These are phyloP conservation scores for Gryllus longicercus DNA, from an alignment of 2,888 invertebrate species.

Conservation along the genomic window DNA sequence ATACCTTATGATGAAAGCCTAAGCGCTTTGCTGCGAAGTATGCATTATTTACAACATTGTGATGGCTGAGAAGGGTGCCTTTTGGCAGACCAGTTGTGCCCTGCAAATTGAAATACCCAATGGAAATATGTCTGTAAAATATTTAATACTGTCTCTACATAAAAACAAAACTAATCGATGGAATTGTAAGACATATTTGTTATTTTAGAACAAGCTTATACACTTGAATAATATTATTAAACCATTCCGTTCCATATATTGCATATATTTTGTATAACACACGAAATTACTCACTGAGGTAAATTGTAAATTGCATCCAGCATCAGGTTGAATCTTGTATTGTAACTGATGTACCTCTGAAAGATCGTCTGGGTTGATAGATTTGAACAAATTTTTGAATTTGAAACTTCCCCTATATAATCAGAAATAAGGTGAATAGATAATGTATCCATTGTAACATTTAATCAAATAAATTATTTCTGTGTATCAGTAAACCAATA, in stretches of 20 bases:
- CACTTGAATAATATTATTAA: too few species aligned
- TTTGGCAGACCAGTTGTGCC: conserved; percentile 81
- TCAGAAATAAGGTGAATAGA: conserved; percentile 18
- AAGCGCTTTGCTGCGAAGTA: conserved; percentile 57
- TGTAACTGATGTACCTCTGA: conserved; percentile 49
- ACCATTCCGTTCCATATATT: too few species aligned
- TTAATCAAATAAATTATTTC: too few species aligned
- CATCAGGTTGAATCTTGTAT: conserved; percentile 59
- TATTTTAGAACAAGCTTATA: too few species aligned
- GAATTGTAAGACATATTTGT: too few species aligned
- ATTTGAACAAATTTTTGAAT: conserved; percentile 50
- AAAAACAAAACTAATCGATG: too few species aligned
- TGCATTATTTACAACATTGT: conserved; percentile 72
- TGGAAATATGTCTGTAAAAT: too few species aligned
- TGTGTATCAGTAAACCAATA: too few species aligned
- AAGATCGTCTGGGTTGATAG: conserved; percentile 45
- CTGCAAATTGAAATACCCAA: conserved; percentile 42
- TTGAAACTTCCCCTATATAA: conserved; percentile 48
- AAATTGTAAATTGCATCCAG: conserved; percentile 73
- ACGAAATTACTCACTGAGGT: conserved; percentile 58
- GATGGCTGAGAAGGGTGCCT: conserved; percentile 68
- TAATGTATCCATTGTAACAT: too few species aligned
- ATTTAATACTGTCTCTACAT: too few species aligned
- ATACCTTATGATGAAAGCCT: conserved; percentile 49
- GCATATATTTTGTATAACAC: too few species aligned